These are phyloP conservation scores for Psittacula derbiana DNA, from an alignment of 2,797 vertebrate genomes.

Conservation along the genomic window DNA sequence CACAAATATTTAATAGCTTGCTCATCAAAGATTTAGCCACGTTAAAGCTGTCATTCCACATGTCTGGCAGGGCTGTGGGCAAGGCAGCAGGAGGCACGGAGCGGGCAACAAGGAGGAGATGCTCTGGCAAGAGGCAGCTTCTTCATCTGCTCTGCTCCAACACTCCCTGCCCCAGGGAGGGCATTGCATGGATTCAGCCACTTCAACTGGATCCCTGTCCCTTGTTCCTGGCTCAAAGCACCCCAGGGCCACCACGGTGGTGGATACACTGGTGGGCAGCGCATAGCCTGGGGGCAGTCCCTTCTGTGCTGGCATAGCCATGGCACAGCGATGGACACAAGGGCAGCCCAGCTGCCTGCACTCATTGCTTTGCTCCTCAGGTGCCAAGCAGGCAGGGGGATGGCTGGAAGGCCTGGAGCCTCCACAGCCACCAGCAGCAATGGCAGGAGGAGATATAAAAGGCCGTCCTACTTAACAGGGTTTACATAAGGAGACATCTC, in stretches of 20 bases:
- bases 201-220: neutral
- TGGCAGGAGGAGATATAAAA: neutral
- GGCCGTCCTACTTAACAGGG: neutral
- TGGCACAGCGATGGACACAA: rapidly evolving
- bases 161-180: rapidly evolving
- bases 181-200: neutral
- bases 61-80: neutral
- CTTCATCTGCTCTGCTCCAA: neutral
- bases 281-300: neutral
- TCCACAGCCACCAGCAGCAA: neutral
- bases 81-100: neutral
- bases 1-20: slow-evolving; percentile 47
- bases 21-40: slow-evolving; percentile 54
- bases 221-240: neutral
- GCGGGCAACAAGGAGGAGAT: neutral
- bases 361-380: rapidly evolving
- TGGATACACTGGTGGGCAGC: neutral
- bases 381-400: neutral
- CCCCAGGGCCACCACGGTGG: rapidly evolving
- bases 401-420: neutral
- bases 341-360: neutral
- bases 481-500: neutral
- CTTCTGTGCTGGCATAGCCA: rapidly evolving
- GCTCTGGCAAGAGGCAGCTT: neutral
- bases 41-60: neutral